phyloP scores from a whole-genome alignment of 2,888 invertebrate genomes.

The Antheraea assamensis region DNA sequence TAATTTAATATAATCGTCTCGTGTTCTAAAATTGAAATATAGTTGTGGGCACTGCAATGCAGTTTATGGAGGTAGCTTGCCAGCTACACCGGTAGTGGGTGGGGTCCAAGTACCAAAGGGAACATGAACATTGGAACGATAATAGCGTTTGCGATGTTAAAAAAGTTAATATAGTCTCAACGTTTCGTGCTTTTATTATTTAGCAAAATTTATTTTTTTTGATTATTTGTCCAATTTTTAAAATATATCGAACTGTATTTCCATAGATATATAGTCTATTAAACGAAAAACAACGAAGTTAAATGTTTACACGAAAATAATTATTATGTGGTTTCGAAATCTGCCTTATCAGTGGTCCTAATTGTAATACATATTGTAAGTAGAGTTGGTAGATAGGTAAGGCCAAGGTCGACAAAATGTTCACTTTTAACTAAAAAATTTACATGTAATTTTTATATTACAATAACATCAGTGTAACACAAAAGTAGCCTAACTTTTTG shows the following conservation, averaged over 20 bases:
- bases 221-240: neutral
- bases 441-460: too few species aligned
- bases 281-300: neutral
- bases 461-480: too few species aligned
- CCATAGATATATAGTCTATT: neutral
- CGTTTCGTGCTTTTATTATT: neutral
- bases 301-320: neutral
- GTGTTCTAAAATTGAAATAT: constrained; percentile 77
- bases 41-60: constrained; percentile 75
- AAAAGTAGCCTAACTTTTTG: too few species aligned
- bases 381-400: too few species aligned
- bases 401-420: too few species aligned
- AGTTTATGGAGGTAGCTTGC: constrained; percentile 65
- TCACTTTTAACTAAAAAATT: too few species aligned
- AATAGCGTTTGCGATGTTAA: constrained; percentile 13
- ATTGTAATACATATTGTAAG: too few species aligned
- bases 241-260: neutral
- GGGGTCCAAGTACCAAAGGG: neutral
- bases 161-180: neutral
- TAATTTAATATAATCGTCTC: constrained; percentile 65
- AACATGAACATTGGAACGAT: constrained; percentile 3
- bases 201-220: neutral
- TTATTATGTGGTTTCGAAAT: too few species aligned
- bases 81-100: neutral
- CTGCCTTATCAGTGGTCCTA: too few species aligned